These are phyloP conservation scores for Callipepla californica DNA, from an alignment of 2,113 vertebrate species.

Conservation along the genomic window DNA sequence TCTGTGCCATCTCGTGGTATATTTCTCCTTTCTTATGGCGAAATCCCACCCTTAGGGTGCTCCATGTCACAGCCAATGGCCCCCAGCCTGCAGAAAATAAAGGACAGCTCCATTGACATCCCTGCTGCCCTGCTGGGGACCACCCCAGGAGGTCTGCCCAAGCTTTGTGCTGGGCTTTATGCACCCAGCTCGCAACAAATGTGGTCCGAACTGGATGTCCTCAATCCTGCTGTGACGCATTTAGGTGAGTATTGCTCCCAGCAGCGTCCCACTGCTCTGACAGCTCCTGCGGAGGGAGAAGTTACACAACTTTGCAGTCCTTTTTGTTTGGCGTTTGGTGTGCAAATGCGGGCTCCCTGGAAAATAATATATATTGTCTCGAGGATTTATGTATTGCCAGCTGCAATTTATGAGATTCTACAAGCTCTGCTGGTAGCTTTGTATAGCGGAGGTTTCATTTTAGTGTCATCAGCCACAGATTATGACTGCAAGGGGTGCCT, in stretches of 20 bases:
- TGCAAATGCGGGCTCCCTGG: neutral
- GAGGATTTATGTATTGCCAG: conserved; percentile 28
- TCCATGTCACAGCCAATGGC: rapidly evolving
- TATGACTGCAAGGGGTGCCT: conserved; percentile 75
- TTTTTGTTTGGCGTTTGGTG: neutral
- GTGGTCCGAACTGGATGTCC: neutral
- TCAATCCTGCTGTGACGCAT: neutral
- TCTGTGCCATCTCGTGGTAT: neutral
- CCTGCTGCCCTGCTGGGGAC: neutral
- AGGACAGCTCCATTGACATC: neutral
- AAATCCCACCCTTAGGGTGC: neutral
- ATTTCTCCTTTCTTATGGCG: neutral
- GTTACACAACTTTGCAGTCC: conserved; percentile 12
- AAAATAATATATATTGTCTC: conserved; percentile 49
- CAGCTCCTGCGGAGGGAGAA: conserved; percentile 27
- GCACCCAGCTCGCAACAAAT: neutral
- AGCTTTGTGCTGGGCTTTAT: neutral
- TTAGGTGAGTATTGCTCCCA: neutral
- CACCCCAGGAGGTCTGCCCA: neutral
- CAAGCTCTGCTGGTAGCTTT: conserved; percentile 61
- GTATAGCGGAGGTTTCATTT: conserved; percentile 21
- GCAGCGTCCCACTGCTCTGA: conserved; percentile 23
- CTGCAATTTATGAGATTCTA: conserved; percentile 37
- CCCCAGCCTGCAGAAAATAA: neutral
- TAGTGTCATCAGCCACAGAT: conserved; percentile 74